A percentile compares a stretch with the other conserved stretches of the same genome.
Conservation (phyloP, 2,888 invertebrate genomes). For the Ochropleura leucogaster region DNA sequence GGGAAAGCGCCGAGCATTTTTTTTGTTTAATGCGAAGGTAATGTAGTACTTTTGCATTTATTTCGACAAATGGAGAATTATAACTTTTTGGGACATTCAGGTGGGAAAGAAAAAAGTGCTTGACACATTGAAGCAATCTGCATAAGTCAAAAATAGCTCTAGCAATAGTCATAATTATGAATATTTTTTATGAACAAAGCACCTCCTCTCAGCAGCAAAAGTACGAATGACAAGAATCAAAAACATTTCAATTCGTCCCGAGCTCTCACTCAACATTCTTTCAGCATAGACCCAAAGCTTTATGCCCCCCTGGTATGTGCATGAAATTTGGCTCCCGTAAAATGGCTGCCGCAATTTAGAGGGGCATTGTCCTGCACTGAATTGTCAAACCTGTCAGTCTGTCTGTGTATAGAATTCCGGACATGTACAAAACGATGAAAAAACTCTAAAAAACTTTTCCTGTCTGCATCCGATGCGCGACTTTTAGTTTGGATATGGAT, state of each 20-base stretch:
- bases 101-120: neutral
- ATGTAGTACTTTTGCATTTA: slow-evolving; percentile 4
- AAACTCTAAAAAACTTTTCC: slow-evolving; percentile 39
- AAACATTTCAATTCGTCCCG: slow-evolving; percentile 1
- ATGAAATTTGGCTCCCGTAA: slow-evolving; percentile 36
- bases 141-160: neutral
- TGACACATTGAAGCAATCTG: too few species aligned
- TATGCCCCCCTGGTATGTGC: slow-evolving; percentile 43
- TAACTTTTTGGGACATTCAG: neutral
- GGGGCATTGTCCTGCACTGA: slow-evolving; percentile 46
- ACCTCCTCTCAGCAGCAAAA: neutral
- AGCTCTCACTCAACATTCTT: slow-evolving; percentile 39
- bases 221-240: neutral
- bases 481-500: slow-evolving; percentile 33
- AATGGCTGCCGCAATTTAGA: slow-evolving; percentile 48
- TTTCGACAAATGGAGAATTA: slow-evolving; percentile 15
- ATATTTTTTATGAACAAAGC: neutral
- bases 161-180: neutral
- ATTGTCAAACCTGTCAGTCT: slow-evolving; percentile 58
- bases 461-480: slow-evolving; percentile 22
- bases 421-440: slow-evolving; percentile 52
- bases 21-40: slow-evolving; percentile 18
- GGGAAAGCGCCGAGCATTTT: slow-evolving; percentile 23
- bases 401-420: slow-evolving; percentile 44
- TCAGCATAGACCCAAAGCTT: slow-evolving; percentile 21